phyloP scores from a whole-genome alignment of 2,888 invertebrate species.

The Icerya purchasi region DNA sequence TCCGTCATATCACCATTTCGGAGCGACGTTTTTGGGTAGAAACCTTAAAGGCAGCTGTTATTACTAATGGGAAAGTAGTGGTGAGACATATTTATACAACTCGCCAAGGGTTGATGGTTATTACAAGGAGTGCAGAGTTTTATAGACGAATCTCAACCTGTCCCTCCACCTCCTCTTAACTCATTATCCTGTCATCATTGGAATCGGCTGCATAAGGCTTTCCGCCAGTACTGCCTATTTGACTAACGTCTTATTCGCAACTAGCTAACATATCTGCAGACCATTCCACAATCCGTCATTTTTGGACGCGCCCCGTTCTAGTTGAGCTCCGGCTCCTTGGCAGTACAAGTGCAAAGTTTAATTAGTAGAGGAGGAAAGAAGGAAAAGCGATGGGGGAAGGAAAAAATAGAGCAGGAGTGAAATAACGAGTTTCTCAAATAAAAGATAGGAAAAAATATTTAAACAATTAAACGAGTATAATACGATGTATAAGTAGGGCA shows the following conservation, averaged over 20 bases:
- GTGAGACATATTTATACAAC: not conserved
- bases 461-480: too few relatives aligned
- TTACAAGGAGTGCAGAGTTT: not conserved
- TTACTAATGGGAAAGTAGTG: not conserved
- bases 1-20: not conserved
- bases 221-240: not conserved
- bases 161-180: not conserved
- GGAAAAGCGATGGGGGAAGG: too few relatives aligned
- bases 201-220: not conserved
- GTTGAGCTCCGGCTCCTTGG: not conserved
- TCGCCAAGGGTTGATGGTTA: too few relatives aligned
- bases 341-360: not conserved
- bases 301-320: not conserved
- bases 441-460: too few relatives aligned
- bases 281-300: not conserved
- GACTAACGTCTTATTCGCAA: not conserved
- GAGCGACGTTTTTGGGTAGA: not conserved
- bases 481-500: too few relatives aligned
- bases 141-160: not conserved
- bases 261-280: not conserved
- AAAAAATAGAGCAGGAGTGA: too few relatives aligned
- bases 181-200: not conserved
- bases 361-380: too few relatives aligned
- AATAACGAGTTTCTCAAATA: too few relatives aligned
- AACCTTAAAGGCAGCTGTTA: not conserved